A percentile compares a stretch with the other conserved stretches of the same genome.
Conservation (phyloP, 2,113 vertebrate genomes). For the Myiozetetes cayanensis region DNA sequence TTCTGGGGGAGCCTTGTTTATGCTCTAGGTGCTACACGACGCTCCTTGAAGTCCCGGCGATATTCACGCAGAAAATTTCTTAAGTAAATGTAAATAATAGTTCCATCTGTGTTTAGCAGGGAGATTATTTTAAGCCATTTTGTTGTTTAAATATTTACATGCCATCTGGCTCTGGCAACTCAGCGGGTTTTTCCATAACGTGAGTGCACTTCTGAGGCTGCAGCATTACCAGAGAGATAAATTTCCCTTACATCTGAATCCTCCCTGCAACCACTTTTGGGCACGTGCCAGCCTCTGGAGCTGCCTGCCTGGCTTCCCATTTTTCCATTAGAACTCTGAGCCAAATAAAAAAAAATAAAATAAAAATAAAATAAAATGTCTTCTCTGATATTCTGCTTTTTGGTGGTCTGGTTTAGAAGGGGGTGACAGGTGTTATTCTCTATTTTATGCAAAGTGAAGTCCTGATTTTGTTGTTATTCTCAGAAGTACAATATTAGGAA, state of each 20-base stretch:
- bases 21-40: neutral
- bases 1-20: neutral
- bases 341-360: neutral
- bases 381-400: neutral
- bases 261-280: neutral
- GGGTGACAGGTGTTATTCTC: neutral
- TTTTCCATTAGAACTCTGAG: neutral
- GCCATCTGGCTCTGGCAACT: constrained; percentile 49
- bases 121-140: constrained; percentile 22
- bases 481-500: neutral
- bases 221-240: constrained; percentile 17
- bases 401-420: neutral
- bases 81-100: constrained; percentile 18
- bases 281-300: constrained; percentile 9
- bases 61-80: neutral
- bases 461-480: neutral
- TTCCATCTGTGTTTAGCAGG: constrained; percentile 45
- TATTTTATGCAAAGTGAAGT: rapidly evolving
- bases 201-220: constrained; percentile 50
- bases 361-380: neutral
- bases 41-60: neutral
- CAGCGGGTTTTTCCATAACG: neutral
- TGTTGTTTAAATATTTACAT: constrained; percentile 57
- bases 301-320: neutral
- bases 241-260: constrained; percentile 30